Evolutionary conservation across 2,113 vertebrate genomes (phyloP).

Genomic region (Macquaria ambigua): DNA sequence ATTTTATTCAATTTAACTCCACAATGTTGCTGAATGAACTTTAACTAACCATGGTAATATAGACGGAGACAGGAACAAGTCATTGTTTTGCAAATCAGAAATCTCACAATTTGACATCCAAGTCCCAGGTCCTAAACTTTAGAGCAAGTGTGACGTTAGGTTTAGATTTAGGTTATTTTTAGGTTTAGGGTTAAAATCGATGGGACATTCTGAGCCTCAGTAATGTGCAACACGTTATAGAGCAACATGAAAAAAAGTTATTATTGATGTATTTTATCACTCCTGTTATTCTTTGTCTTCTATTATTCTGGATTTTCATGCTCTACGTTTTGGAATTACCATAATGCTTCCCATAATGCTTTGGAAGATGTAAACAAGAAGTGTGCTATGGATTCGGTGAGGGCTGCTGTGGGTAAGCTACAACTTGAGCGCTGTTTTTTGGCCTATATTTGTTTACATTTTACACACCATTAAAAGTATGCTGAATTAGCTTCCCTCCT

Average conservation of each 20-base stretch:
- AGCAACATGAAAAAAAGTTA: neutral
- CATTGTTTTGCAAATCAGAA: neutral
- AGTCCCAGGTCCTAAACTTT: neutral
- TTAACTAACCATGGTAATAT: neutral
- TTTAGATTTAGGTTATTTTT: neutral
- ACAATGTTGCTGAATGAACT: neutral
- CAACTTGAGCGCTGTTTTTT: neutral
- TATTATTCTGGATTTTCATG: too few relatives aligned
- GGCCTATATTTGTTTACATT: neutral
- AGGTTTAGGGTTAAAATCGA: neutral
- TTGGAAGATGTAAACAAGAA: neutral
- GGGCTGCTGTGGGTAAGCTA: too few relatives aligned
- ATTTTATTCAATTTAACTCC: neutral
- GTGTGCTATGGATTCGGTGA: neutral
- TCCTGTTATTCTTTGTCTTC: neutral
- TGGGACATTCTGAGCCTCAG: neutral
- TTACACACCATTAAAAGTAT: neutral
- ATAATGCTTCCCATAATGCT: neutral
- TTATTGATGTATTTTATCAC: neutral
- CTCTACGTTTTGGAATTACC: too few relatives aligned
- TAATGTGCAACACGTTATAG: neutral
- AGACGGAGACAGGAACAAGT: neutral
- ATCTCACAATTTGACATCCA: neutral
- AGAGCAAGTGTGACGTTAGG: neutral
- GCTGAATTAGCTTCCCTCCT: neutral